Evolutionary conservation across 2,797 vertebrate genomes (phyloP).

Genomic region (Pyrocephalus nanus): DNA sequence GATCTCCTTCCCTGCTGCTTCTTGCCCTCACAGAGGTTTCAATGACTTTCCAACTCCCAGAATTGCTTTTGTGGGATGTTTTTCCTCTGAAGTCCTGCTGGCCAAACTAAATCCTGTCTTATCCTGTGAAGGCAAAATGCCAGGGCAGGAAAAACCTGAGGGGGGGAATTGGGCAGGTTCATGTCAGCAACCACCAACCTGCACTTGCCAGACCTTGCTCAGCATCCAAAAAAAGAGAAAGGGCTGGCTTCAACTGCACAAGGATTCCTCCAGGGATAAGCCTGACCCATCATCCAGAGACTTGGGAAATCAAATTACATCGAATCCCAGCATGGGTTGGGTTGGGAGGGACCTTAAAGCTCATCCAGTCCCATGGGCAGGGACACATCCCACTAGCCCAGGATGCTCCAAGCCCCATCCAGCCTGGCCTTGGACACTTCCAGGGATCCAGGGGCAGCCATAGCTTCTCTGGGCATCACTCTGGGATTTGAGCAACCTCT

Average conservation of each 20-base stretch:
- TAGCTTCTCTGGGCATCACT: background rate
- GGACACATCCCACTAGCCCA: background rate
- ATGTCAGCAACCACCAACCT: background rate
- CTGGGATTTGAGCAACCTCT: too few relatives aligned
- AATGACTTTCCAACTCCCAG: background rate
- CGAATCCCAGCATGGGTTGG: background rate
- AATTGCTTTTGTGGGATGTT: background rate
- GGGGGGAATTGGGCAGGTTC: background rate
- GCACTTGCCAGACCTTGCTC: too few relatives aligned
- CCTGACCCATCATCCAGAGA: too few relatives aligned
- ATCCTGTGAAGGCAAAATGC: background rate
- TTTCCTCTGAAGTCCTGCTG: background rate
- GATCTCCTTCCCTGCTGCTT: background rate
- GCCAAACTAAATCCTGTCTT: background rate
- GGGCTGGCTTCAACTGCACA: background rate
- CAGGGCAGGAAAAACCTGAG: background rate
- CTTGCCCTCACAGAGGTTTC: background rate
- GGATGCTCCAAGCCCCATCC: background rate
- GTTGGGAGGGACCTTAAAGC: too few relatives aligned
- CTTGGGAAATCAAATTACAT: too few relatives aligned
- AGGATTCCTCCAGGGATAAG: background rate
- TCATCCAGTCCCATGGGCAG: background rate
- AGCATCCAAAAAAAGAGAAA: too few relatives aligned
- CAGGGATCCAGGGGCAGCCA: background rate
- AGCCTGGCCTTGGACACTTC: background rate